phyloP scores from a whole-genome alignment of 2,888 invertebrate genomes.

The Protophormia terraenovae region DNA sequence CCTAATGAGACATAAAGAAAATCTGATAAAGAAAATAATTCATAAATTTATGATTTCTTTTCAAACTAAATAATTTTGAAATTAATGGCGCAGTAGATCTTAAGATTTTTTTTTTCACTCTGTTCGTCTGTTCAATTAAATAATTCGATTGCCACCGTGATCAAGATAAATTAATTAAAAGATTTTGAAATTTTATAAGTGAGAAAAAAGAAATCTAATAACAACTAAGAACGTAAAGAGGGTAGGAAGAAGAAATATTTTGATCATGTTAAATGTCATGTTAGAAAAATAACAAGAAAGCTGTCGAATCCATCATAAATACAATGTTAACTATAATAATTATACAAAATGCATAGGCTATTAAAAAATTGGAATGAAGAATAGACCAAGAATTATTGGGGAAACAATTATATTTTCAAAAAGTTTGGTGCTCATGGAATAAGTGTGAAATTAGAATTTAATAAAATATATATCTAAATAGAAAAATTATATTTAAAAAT shows the following conservation, averaged over 20 bases:
- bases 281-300: background rate
- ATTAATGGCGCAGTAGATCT: conserved; percentile 48
- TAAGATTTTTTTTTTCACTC: background rate
- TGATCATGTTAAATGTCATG: conserved; percentile 26
- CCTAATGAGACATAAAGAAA: conserved; percentile 43
- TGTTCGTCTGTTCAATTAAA: conserved; percentile 5
- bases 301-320: conserved; percentile 6
- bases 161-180: conserved; percentile 56
- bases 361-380: no score
- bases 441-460: no score
- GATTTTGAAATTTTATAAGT: conserved; percentile 12
- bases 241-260: background rate
- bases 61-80: conserved; percentile 36
- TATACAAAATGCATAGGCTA: background rate
- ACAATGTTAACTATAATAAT: conserved; percentile 2
- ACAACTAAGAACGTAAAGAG: background rate
- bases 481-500: no score
- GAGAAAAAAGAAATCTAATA: background rate
- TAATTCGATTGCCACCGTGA: conserved; percentile 33
- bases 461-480: no score
- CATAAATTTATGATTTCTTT: conserved; percentile 40
- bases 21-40: conserved; percentile 32
- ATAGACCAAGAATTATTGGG: no score
- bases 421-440: no score
- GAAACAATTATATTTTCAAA: no score